Base-by-base conservation (phyloP, 2,888 invertebrate species). In the Rhagophthalmus giganteus region DNA sequence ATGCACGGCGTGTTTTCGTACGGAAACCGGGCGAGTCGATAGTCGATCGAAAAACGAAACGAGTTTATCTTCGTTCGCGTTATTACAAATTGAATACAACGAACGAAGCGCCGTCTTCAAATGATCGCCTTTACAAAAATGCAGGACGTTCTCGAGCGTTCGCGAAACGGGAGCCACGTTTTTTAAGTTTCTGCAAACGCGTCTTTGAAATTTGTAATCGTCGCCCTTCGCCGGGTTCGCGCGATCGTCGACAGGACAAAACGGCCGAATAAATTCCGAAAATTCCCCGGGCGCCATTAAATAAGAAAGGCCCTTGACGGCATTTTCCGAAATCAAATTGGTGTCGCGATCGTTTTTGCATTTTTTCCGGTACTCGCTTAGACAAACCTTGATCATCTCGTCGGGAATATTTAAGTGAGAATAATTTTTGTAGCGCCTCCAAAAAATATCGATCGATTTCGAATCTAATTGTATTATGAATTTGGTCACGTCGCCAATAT, bases 1-100 rank as follows among this genome's bases (percentile, higher is more conserved):
- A 20, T 30, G 31, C 5, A 54, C 7, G 9, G 32, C 41, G 9
- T 44, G 50, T 39, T 54, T 54, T 8, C 37, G 45, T 9, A 45
- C 31, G 7, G 49, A 50, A 30, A 50, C 35, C 4, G 41, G 26
- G 7, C 24, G 7, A 15, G 34, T 20, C 7, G 28, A 25, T 28
- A 54, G 35, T 32, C 37, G 16, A n/a, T 9, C 3, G 10, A 50
- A 16, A 26, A 46, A 37, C 3, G 24, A n/a, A 1, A 14, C 9
- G 3, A 50, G 14, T 20, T 46, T 27, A n/a, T 26, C 15, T 34
- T 54, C 54, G 2, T 33, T 38, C 2, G 37, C 37, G 14, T 37
- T 26, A 10, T 26, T 24, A 8, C 13, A 38, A 6, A 50, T 20
- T 3, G 35, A 30, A 12, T 41, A 45, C 9, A 54, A 31, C 7